phyloP scores from a whole-genome alignment of 2,113 vertebrate genomes.

The Symphodus melops region DNA sequence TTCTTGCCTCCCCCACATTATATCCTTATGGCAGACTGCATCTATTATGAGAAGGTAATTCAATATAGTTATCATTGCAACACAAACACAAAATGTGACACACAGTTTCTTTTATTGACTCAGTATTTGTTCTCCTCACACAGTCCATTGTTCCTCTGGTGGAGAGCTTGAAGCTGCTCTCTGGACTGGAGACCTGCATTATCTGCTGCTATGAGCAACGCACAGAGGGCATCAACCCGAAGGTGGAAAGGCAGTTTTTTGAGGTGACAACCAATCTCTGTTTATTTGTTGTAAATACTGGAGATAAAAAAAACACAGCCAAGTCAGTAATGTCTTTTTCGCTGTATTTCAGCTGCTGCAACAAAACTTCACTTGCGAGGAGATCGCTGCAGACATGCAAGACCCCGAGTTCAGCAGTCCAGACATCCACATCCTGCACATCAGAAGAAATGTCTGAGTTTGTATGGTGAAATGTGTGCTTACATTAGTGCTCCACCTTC shows the following conservation, averaged over 20 bases:
- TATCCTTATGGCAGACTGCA: slow-evolving; percentile 97
- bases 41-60: slow-evolving; percentile 97
- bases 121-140: slow-evolving; percentile 1
- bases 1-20: slow-evolving; percentile 88
- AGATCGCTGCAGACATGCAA: slow-evolving; percentile 89
- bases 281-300: background rate
- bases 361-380: slow-evolving; percentile 88
- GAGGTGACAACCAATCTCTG: slow-evolving; percentile 81
- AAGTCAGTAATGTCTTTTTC: slow-evolving; percentile 13
- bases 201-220: slow-evolving; percentile 97
- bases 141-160: slow-evolving; percentile 92
- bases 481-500: too few species aligned
- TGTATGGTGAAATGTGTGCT: background rate
- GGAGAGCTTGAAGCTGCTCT: slow-evolving; percentile 90
- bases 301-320: background rate
- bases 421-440: slow-evolving; percentile 92
- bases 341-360: slow-evolving; percentile 86
- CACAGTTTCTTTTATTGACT: background rate
- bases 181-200: slow-evolving; percentile 88
- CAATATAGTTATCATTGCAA: background rate
- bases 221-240: slow-evolving; percentile 92
- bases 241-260: slow-evolving; percentile 93
- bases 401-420: slow-evolving; percentile 93
- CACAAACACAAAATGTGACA: background rate
- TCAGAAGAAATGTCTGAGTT: slow-evolving; percentile 71